Base-by-base conservation (phyloP, 2,888 invertebrate species). In the Cremastinae sp. region DNA sequence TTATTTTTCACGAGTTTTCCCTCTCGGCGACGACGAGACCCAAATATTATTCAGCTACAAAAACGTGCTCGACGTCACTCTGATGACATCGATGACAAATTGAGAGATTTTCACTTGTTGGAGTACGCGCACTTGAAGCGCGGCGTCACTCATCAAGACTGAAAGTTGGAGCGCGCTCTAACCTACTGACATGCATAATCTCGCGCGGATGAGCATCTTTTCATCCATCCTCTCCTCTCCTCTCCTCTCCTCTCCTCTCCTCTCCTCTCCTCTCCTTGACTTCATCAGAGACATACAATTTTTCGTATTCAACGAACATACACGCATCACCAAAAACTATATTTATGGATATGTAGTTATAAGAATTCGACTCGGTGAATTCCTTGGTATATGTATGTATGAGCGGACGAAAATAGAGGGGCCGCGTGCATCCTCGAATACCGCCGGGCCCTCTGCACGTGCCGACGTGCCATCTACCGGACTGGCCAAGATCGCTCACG, bases 311-410 rank as follows among this genome's bases (percentile, higher is more conserved):
- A n/a, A n/a, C n/a, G n/a, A n/a, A n/a, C n/a, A n/a, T n/a, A n/a
- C n/a, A n/a, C n/a, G n/a, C n/a, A n/a, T n/a, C n/a, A n/a, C n/a
- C n/a, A n/a, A n/a, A n/a, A n/a, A n/a, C n/a, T n/a, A n/a, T n/a
- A n/a, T n/a, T n/a, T n/a, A n/a, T n/a, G n/a, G n/a, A n/a, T n/a
- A n/a, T n/a, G n/a, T 81, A 79, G 84, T 85, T 28, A 28, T 85
- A 84, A 87, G 87, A 87, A 86, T 87, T 88, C 85, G 85, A 86
- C 83, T 84, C 83, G 84, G 68, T 49, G 70, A 86, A 88, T 88
- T 88, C 88, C 87, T 85, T 80, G n/a, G n/a, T n/a, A n/a, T n/a
- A n/a, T n/a, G n/a, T n/a, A n/a, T n/a, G n/a, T n/a, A n/a, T 35
- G 49, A 20, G 39, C 79, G 80, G 87, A 88, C 86, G 83, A 82